Conservation (phyloP, 2,888 invertebrate species). For the Eudemis profundana region DNA sequence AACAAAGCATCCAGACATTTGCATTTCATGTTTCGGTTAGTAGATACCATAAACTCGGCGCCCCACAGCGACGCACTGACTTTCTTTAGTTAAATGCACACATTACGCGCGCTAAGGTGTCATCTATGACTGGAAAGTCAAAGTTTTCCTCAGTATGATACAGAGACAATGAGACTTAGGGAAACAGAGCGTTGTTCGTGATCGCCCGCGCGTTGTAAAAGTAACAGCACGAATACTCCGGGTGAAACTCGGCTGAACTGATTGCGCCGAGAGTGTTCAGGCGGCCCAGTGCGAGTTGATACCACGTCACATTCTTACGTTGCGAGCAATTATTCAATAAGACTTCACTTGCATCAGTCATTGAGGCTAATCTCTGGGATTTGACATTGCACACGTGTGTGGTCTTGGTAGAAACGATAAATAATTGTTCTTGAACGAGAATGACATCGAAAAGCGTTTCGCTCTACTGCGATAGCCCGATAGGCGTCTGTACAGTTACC, state of each 20-base stretch:
- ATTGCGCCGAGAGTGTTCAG: constrained; percentile 62
- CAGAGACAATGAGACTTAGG: constrained; percentile 78
- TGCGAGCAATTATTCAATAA: constrained; percentile 64
- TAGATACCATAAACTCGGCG: constrained; percentile 9
- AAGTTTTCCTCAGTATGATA: constrained; percentile 71
- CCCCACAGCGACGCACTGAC: constrained; percentile 21
- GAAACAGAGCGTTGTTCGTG: constrained; percentile 84
- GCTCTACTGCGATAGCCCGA: too few species aligned
- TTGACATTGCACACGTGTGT: constrained; percentile 10
- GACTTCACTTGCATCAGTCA: constrained; percentile 43
- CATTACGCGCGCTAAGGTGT: constrained; percentile 46
- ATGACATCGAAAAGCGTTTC: too few species aligned
- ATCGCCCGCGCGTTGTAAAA: constrained; percentile 83
- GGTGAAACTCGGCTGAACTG: constrained; percentile 83
- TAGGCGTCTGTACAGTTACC: too few species aligned
- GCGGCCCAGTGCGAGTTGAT: constrained; percentile 46
- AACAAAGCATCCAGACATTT: neutral
- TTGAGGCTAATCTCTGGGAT: constrained; percentile 36
- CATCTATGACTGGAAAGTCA: constrained; percentile 72
- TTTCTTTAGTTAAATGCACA: constrained; percentile 33
- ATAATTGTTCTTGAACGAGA: neutral
- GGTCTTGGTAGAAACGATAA: neutral
- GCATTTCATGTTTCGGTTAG: neutral
- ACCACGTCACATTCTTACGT: constrained; percentile 74
- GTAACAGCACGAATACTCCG: constrained; percentile 83